Evolutionary conservation across 2,113 vertebrate genomes (phyloP), one percentile per base, ranked within the genome.

Genomic region (Chinchilla lanigera): DNA sequence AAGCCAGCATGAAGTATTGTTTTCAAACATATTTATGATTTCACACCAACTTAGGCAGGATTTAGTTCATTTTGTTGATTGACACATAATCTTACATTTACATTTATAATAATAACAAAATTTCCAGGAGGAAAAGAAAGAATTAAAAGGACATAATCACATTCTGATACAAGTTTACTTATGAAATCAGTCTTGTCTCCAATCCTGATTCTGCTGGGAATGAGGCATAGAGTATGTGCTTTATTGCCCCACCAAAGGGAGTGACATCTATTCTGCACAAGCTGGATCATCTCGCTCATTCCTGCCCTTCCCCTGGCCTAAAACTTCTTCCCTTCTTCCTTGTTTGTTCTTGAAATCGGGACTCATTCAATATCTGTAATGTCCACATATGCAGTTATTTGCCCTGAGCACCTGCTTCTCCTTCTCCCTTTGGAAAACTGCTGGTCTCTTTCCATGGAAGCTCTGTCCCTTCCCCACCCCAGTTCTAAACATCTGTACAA

Each of bases 11-110:
- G 94, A 52, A 94, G 77, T 92, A 97, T 89, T 97, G 93, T 97
- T 97, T 96, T 95, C 95, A 97, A 96, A 97, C 81, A 86, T 88
- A 96, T 97, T 96, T 98, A 96, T 87, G 93, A 97, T 95, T 97
- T 98, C 96, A 97, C 47, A 97, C 94, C 83, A 97, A 95, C 96
- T 96, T 94, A 93, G 52, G 65, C 84, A 95, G 84, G 84, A 96
- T 93, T 97, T 94, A 86, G n/a, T 93, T 97, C 80, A 95, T 90
- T 96, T 61, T 94, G 50, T 44, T 89, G 86, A 95, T 47, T 95
- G 75, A 77, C 80, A 97, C 35, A 82, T 80, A 92, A 89, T 96
- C 89, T 95, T 75, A 89, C 24, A 89, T 94, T 95, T 97, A 86
- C 61, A 93, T 90, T 65, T 89, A 47, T 88, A 95, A 91, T 86